These are phyloP conservation scores for Formica aserva DNA, from an alignment of 2,888 invertebrate species.

Conservation along the genomic window DNA sequence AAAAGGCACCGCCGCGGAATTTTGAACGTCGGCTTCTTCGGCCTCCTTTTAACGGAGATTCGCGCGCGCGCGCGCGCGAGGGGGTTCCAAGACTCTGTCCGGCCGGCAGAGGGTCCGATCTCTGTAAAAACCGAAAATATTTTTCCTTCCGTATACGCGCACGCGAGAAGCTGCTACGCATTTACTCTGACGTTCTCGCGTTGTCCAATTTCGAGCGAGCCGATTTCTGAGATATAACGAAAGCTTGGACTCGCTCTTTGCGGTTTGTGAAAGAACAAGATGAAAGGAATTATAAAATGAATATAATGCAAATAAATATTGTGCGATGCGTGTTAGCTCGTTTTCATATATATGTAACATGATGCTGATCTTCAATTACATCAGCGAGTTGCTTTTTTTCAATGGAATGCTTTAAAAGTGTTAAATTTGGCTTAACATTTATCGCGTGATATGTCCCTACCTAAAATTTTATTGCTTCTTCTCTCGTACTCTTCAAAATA, in stretches of 20 bases:
- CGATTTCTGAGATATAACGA: background rate
- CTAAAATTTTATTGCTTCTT: background rate
- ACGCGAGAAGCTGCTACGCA: slow-evolving; percentile 17
- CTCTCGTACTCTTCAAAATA: background rate
- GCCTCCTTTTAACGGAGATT: slow-evolving; percentile 69
- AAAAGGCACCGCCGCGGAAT: slow-evolving; percentile 85
- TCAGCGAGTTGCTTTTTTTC: background rate
- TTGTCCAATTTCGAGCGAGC: background rate
- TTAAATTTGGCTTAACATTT: background rate
- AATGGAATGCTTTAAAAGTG: background rate
- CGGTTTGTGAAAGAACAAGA: background rate
- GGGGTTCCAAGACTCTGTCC: slow-evolving; percentile 9
- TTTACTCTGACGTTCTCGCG: slow-evolving; percentile 39
- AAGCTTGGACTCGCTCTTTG: background rate
- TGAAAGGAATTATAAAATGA: background rate
- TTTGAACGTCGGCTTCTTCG: slow-evolving; percentile 83
- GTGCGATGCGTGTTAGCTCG: background rate
- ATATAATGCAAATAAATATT: background rate
- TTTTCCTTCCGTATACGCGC: slow-evolving; percentile 59
- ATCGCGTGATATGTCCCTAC: background rate
- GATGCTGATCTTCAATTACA: background rate
- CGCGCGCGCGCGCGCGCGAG: slow-evolving; percentile 64
- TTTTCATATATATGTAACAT: background rate
- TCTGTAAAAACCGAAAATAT: slow-evolving; percentile 82
- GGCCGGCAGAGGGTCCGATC: slow-evolving; percentile 35